Evolutionary conservation across 2,888 invertebrate species (phyloP).

Genomic region (Dasysyrphus albostriatus): DNA sequence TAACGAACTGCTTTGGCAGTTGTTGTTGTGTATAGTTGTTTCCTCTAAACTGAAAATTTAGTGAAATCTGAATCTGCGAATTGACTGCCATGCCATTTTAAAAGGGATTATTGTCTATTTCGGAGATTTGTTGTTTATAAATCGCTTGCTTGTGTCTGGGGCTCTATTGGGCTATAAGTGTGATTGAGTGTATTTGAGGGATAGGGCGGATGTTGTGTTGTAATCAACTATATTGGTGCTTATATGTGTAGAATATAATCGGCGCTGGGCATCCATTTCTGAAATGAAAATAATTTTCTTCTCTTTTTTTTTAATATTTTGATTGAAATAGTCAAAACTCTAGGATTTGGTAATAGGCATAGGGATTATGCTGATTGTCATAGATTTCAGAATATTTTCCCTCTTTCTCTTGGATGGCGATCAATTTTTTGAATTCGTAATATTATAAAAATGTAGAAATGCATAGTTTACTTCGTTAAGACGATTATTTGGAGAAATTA

Average conservation of each 20-base stretch:
- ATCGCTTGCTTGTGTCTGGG: slow-evolving; percentile 15
- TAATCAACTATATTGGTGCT: slow-evolving; percentile 14
- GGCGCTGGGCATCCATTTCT: slow-evolving; percentile 15
- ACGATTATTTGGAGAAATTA: neutral
- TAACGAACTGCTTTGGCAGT: slow-evolving; percentile 44
- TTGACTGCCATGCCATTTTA: slow-evolving; percentile 56
- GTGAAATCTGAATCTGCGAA: slow-evolving; percentile 46
- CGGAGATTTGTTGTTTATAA: slow-evolving; percentile 47
- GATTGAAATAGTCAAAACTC: slow-evolving; percentile 37
- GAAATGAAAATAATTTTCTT: slow-evolving; percentile 33
- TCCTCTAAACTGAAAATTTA: slow-evolving; percentile 37
- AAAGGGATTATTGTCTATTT: slow-evolving; percentile 59
- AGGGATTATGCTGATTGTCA: slow-evolving; percentile 36
- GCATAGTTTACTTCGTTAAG: neutral
- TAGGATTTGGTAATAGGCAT: slow-evolving; percentile 6
- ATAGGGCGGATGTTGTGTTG: slow-evolving; percentile 3
- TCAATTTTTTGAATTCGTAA: neutral
- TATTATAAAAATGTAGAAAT: neutral
- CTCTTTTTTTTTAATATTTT: slow-evolving; percentile 19
- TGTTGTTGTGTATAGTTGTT: neutral
- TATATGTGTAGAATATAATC: neutral
- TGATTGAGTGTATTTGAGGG: slow-evolving; percentile 1
- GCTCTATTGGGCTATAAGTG: neutral
- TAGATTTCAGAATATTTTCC: neutral
- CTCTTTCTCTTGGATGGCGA: neutral